A percentile compares a stretch with the other conserved stretches of the same genome.
Conservation (phyloP, 2,888 invertebrate genomes). For the Agrochola lychnidis region DNA sequence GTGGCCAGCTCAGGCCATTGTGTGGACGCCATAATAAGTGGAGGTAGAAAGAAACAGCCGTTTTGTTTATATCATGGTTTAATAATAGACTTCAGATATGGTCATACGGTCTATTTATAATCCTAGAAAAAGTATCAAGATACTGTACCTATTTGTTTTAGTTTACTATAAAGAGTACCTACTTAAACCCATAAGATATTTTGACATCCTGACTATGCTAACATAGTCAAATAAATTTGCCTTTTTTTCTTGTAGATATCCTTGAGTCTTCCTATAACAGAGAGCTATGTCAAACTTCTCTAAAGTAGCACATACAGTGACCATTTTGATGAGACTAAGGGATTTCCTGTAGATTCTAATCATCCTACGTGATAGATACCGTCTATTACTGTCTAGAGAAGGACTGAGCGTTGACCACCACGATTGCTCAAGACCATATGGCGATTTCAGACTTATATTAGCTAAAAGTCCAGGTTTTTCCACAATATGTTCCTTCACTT, state of each 20-base stretch:
- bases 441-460: no score
- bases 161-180: background rate
- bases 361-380: background rate
- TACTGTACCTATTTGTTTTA: background rate
- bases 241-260: background rate
- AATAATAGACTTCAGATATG: slow-evolving; percentile 31
- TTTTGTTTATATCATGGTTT: slow-evolving; percentile 31
- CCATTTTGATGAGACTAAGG: no score
- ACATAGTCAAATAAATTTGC: background rate
- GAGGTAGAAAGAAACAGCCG: slow-evolving; percentile 12
- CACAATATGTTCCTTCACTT: no score
- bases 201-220: background rate
- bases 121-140: background rate
- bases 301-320: background rate
- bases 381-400: no score
- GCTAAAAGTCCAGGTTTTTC: no score
- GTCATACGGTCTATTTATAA: slow-evolving; percentile 24
- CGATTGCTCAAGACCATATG: no score
- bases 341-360: background rate
- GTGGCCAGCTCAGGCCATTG: slow-evolving; percentile 51
- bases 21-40: slow-evolving; percentile 41
- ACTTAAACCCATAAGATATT: background rate
- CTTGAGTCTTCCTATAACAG: background rate
- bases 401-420: no score
- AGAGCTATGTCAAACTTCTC: background rate